Evolutionary conservation across 1,140 invertebrate genomes (phyloP).

Genomic region (Brachionus plicatilis): DNA sequence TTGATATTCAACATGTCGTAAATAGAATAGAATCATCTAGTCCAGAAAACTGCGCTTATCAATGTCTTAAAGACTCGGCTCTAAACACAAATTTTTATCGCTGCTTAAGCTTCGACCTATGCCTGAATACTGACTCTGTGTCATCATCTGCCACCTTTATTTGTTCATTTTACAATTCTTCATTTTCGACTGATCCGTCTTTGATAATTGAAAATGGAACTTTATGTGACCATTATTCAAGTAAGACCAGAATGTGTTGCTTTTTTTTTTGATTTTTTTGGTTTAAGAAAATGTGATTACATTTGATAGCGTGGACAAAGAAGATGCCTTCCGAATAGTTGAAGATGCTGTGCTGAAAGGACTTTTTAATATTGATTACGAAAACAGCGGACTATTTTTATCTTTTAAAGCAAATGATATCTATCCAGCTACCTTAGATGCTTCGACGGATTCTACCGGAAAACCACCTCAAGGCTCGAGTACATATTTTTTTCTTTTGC

Average conservation of each 20-base stretch:
- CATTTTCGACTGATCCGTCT: conserved; percentile 7
- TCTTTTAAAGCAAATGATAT: conserved; percentile 20
- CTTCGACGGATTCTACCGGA: neutral
- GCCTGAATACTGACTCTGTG: neutral
- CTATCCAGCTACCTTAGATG: conserved; percentile 6
- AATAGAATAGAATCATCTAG: neutral
- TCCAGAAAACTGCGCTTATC: conserved; percentile 22
- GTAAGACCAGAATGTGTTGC: neutral
- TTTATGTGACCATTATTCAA: conserved; percentile 30
- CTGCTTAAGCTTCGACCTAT: conserved; percentile 29
- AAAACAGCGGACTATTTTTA: neutral
- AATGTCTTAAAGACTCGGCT: conserved; percentile 11
- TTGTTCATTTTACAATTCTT: conserved; percentile 36
- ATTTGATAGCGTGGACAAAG: conserved; percentile 2
- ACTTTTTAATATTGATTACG: neutral
- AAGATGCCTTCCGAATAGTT: neutral
- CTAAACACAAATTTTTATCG: conserved; percentile 21
- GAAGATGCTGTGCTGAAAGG: neutral
- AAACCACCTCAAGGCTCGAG: neutral
- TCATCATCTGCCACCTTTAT: neutral
- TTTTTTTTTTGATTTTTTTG: neutral
- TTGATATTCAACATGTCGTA: neutral
- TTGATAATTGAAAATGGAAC: neutral
- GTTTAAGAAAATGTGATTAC: neutral
- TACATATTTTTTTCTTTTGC: neutral